phyloP scores from a whole-genome alignment of 2,113 vertebrate species.

The Phalacrocorax brasilianus region DNA sequence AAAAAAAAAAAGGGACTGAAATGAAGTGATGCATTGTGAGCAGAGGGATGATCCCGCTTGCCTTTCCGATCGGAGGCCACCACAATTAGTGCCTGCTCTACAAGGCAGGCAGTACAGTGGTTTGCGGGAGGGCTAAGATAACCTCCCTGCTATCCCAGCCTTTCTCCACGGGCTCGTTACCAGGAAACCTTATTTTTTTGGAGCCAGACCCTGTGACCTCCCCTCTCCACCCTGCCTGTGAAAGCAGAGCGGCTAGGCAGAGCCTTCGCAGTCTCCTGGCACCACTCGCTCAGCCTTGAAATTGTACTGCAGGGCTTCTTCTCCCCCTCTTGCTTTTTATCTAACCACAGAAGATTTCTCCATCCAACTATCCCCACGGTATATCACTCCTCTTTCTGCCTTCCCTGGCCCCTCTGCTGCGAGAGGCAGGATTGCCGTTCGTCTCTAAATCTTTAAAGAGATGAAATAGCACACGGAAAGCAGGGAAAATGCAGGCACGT shows the following conservation, averaged over 20 bases:
- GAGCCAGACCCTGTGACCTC: neutral
- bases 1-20: neutral
- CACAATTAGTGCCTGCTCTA: neutral
- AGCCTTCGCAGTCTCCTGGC: neutral
- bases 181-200: neutral
- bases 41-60: neutral
- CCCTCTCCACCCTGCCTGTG: neutral
- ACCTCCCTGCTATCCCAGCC: neutral
- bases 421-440: fast-evolving
- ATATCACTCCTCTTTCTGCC: neutral
- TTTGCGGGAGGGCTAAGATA: neutral
- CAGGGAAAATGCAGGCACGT: fast-evolving
- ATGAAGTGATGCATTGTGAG: neutral
- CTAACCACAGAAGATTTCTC: neutral
- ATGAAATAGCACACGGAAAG: neutral
- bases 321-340: neutral
- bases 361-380: fast-evolving
- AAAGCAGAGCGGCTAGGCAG: neutral
- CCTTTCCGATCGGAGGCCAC: neutral
- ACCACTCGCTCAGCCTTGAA: conserved; percentile 26
- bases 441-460: neutral
- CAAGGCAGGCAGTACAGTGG: neutral
- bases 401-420: neutral
- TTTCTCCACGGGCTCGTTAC: neutral
- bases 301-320: conserved; percentile 32